Base-by-base conservation (phyloP, 2,888 invertebrate genomes). In the Aphrophora alni region DNA sequence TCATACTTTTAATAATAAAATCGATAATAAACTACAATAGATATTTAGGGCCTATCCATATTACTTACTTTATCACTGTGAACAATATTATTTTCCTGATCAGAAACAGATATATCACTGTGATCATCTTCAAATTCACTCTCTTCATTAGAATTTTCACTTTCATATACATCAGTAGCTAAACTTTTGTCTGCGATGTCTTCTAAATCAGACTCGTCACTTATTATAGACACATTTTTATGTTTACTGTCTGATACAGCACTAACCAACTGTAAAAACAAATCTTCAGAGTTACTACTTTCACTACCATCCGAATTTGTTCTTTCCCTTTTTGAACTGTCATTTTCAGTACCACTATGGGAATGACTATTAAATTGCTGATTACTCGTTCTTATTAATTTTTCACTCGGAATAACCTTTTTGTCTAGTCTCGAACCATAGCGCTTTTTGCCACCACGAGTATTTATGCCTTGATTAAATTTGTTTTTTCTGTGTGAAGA, bases 101-200 rank as follows among this genome's bases (percentile, higher is more conserved):
- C 85, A 38, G 80, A 72, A 78, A 83, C 86, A 21, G 27, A 38
- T 24, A 27, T 51, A 79, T 73, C n/a, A 51, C 27, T 38, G 21
- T 87, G 87, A 85, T 86, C 86, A 82, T 88, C 88, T 74, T 87
- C 87, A 82, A 87, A 87, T 12, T 87, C 86, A n/a, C 83, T 83
- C 51, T 86, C 86, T 21, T 81, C 81, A 5, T 27, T 83, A 3
- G 83, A 71, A 12, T 84, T 82, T 10, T 85, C 81, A 21, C 85
- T 85, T 0, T 83, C 80, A 38, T 26, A 8, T 33, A 28, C 25
- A 38, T 71, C 71, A 21, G 21, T 72, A 38, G 21, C 38, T 21
- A 10, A n/a, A 59, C 1, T n/a, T 21, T 59, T n/a, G 2, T 59
- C 21, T 5, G 21, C 12, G 14, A 10, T 44, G n/a, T 44, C 44